Percentiles rank a stretch among this genome's conserved stretches.
phyloP scores from a whole-genome alignment of 2,113 vertebrate genomes.

The Mobula hypostoma region DNA sequence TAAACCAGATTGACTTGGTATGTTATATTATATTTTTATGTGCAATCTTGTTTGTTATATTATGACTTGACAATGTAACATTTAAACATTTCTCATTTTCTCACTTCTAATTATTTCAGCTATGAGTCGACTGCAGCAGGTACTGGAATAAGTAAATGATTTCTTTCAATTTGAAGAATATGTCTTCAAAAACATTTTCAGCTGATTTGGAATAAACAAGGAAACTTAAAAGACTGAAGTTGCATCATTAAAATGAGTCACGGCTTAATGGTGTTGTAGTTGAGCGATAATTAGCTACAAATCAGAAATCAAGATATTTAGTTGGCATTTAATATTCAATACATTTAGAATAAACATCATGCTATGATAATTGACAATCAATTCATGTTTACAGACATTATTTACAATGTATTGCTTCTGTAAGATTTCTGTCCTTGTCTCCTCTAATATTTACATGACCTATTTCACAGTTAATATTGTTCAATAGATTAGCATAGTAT shows the following conservation, averaged over 20 bases:
- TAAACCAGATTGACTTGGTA: too few species aligned
- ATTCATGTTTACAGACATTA: not conserved
- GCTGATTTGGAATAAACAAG: not conserved
- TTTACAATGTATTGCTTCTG: not conserved
- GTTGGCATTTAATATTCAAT: not conserved
- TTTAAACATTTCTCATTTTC: not conserved
- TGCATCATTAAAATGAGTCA: not conserved
- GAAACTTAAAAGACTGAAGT: not conserved
- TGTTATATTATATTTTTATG: not conserved
- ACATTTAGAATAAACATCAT: constrained; percentile 8
- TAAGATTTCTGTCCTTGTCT: not conserved
- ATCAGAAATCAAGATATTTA: not conserved
- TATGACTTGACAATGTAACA: not conserved
- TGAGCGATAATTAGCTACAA: not conserved
- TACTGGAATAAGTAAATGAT: not conserved
- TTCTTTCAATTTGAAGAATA: not conserved
- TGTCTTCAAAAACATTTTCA: not conserved
- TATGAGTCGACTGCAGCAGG: not conserved
- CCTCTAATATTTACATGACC: not conserved
- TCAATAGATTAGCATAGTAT: not conserved
- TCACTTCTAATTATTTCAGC: not conserved
- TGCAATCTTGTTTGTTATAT: not conserved
- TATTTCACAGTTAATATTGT: not conserved
- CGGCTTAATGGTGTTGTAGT: not conserved
- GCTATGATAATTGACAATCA: not conserved